Conservation (phyloP, 1,140 invertebrate genomes). For the roundworm (Caenorhabditis elegans) region DNA sequence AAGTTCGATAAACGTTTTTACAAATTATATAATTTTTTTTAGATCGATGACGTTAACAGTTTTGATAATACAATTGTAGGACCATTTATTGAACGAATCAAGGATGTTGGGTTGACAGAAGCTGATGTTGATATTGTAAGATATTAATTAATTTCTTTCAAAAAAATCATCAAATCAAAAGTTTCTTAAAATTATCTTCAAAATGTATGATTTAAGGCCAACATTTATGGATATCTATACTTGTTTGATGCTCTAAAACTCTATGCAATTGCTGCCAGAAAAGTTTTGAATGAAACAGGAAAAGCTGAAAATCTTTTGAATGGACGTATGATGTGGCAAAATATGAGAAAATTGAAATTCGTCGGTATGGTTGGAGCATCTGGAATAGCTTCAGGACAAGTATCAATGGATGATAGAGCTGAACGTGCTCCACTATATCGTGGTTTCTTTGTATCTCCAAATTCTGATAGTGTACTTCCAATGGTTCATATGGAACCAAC, state of each 20-base stretch:
- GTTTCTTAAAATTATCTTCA: not conserved
- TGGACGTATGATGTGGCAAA: conserved; percentile 60
- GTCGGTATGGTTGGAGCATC: conserved; percentile 58
- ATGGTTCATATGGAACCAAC: conserved; percentile 62
- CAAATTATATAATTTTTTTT: conserved; percentile 5
- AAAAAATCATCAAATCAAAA: not conserved
- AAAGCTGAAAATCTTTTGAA: conserved; percentile 55
- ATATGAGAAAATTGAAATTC: conserved; percentile 59
- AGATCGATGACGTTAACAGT: conserved; percentile 65
- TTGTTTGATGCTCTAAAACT: conserved; percentile 62
- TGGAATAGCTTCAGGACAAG: conserved; percentile 55
- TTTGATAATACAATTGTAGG: conserved; percentile 60
- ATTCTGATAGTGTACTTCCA: conserved; percentile 61
- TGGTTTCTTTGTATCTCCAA: conserved; percentile 63
- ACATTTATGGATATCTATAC: conserved; percentile 64
- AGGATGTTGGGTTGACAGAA: conserved; percentile 53
- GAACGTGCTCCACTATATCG: conserved; percentile 62
- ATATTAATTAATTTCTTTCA: not conserved
- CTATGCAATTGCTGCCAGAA: conserved; percentile 61
- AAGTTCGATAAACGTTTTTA: conserved; percentile 3
- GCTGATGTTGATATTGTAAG: conserved; percentile 61
- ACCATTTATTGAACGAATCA: conserved; percentile 53
- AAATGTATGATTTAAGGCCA: conserved; percentile 48
- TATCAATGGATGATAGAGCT: conserved; percentile 64
- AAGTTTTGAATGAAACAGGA: conserved; percentile 51